Percentiles rank a stretch among this genome's conserved stretches.
Conservation (phyloP, 2,888 invertebrate species). For the Acleris literana region DNA sequence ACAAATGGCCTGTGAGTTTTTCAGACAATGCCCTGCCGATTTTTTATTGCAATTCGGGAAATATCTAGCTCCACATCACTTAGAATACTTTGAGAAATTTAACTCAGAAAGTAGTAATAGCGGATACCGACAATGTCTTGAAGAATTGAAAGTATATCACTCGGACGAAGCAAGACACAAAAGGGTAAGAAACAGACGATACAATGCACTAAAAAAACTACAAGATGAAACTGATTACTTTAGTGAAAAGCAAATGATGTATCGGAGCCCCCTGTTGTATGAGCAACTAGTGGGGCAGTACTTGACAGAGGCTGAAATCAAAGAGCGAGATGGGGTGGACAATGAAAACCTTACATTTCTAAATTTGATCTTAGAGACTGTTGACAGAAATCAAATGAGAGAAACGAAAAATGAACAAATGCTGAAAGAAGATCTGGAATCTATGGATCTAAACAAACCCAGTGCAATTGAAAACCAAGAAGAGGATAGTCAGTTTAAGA, state of each 20-base stretch:
- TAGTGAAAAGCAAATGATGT: slow-evolving; percentile 96
- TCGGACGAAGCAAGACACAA: slow-evolving; percentile 77
- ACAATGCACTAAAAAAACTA: slow-evolving; percentile 90
- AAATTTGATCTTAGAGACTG: slow-evolving; percentile 90
- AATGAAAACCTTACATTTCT: slow-evolving; percentile 86
- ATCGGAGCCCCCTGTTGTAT: slow-evolving; percentile 93
- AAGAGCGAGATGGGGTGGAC: slow-evolving; percentile 84
- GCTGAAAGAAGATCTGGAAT: slow-evolving; percentile 81
- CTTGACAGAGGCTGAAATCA: slow-evolving; percentile 89
- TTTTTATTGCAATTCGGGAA: slow-evolving; percentile 92
- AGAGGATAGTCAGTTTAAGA: slow-evolving; percentile 36
- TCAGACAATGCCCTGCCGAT: slow-evolving; percentile 85
- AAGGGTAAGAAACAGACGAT: slow-evolving; percentile 90
- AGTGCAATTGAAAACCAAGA: slow-evolving; percentile 51
- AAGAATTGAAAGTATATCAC: slow-evolving; percentile 83
- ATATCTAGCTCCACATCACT: slow-evolving; percentile 86
- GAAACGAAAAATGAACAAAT: slow-evolving; percentile 85
- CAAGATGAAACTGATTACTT: slow-evolving; percentile 90
- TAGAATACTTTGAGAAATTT: slow-evolving; percentile 86
- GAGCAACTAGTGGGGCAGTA: slow-evolving; percentile 95
- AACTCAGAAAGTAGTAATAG: slow-evolving; percentile 52
- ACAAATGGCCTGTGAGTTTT: slow-evolving; percentile 85
- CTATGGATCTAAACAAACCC: slow-evolving; percentile 51
- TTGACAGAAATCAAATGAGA: slow-evolving; percentile 88
- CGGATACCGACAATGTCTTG: slow-evolving; percentile 85